phyloP scores from a whole-genome alignment of 1,140 invertebrate genomes.

The Atta cephalotes region DNA sequence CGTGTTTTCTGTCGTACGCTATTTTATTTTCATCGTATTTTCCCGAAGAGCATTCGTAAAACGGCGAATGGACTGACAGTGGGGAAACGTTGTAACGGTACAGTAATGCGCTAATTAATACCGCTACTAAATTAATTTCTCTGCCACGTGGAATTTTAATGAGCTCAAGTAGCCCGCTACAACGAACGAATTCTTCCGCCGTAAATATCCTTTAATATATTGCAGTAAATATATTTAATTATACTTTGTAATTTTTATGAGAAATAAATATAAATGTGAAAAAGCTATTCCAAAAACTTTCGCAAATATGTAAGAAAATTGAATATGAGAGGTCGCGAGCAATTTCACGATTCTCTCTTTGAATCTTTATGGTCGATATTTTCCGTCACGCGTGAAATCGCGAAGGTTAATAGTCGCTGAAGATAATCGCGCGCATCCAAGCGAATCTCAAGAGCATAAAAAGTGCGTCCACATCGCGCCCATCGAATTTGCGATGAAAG shows the following conservation, averaged over 20 bases:
- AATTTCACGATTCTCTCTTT: not conserved
- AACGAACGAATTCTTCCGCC: slow-evolving; percentile 16
- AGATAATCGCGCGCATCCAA: slow-evolving; percentile 16
- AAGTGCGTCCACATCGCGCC: not conserved
- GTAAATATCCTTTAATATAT: slow-evolving; percentile 33
- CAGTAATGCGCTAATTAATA: slow-evolving; percentile 56
- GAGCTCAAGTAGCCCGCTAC: slow-evolving; percentile 22
- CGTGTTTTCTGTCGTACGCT: not conserved
- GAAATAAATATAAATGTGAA: not conserved
- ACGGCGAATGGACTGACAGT: not conserved
- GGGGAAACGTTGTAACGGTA: slow-evolving; percentile 28
- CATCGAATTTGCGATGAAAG: slow-evolving; percentile 23
- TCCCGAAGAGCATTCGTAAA: slow-evolving; percentile 11
- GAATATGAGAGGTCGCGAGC: not conserved
- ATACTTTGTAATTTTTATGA: not conserved
- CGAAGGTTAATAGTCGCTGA: slow-evolving; percentile 24
- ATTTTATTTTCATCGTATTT: slow-evolving; percentile 51
- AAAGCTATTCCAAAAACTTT: not conserved
- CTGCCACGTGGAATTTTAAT: slow-evolving; percentile 34
- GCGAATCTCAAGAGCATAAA: not conserved
- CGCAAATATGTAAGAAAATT: not conserved
- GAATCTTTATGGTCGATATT: slow-evolving; percentile 11
- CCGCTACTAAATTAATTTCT: slow-evolving; percentile 55
- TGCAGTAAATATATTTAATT: slow-evolving; percentile 27
- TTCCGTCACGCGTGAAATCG: slow-evolving; percentile 18